Percentiles rank a stretch among this genome's conserved stretches.
Evolutionary conservation across 2,888 invertebrate species (phyloP).

Genomic region (Ochropacha duplaris): DNA sequence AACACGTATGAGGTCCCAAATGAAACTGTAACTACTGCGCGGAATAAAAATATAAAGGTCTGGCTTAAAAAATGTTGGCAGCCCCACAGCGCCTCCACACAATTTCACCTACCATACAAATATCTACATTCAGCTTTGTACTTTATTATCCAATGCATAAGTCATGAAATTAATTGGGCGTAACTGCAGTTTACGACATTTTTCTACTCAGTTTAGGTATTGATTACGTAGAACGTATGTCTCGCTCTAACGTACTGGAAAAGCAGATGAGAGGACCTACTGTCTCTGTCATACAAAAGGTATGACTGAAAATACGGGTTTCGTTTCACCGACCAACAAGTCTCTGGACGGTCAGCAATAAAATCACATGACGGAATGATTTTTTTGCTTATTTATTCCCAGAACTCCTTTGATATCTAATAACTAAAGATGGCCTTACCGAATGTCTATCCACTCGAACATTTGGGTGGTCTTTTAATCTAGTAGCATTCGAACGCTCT

Average conservation of each 20-base stretch:
- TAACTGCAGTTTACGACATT: conserved; percentile 16
- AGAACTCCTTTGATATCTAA: too few relatives aligned
- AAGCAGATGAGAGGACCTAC: conserved; percentile 1
- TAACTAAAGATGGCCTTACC: too few relatives aligned
- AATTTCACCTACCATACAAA: neutral
- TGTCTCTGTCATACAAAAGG: conserved; percentile 20
- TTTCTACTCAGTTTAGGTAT: conserved; percentile 17
- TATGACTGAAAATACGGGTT: conserved; percentile 30
- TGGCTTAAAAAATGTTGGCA: neutral
- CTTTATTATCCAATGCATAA: conserved; percentile 13
- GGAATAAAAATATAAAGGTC: neutral
- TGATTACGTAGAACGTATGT: conserved; percentile 19
- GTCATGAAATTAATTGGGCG: conserved; percentile 15
- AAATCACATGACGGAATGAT: neutral
- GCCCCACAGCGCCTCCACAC: neutral
- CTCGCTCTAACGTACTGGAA: conserved; percentile 13
- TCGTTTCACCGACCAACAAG: conserved; percentile 27
- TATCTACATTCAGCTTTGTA: conserved; percentile 11
- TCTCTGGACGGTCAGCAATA: conserved; percentile 20
- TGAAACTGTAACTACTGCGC: neutral
- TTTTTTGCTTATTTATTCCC: too few relatives aligned
- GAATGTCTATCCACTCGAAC: too few relatives aligned
- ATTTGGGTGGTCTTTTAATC: too few relatives aligned
- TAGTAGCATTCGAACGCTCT: too few relatives aligned
- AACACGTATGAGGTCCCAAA: neutral